Evolutionary conservation across 2,888 invertebrate species (phyloP).

Genomic region (Oligia strigilis): DNA sequence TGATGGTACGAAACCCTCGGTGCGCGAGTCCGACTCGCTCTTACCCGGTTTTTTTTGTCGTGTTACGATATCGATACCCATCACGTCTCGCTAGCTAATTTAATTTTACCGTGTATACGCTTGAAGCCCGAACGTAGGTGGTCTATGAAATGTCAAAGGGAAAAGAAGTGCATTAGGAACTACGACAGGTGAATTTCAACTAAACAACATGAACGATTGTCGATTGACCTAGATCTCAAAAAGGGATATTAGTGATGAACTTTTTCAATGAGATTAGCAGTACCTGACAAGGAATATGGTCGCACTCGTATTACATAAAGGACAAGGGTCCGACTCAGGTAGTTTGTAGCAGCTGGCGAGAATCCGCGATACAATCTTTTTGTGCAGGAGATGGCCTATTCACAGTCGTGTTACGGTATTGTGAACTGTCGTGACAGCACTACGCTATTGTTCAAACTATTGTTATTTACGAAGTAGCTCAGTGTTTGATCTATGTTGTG

Average conservation of each 20-base stretch:
- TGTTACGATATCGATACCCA: too few species aligned
- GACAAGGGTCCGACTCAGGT: background rate
- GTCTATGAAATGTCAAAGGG: background rate
- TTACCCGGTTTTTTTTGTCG: too few species aligned
- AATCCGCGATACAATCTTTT: conserved; percentile 25
- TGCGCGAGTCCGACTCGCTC: too few species aligned
- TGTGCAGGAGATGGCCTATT: conserved; percentile 18
- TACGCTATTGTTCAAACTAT: background rate
- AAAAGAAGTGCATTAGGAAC: conserved; percentile 1
- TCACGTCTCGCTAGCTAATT: too few species aligned
- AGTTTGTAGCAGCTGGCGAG: conserved; percentile 13
- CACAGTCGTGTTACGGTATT: conserved; percentile 3
- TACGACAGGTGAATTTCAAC: conserved; percentile 1
- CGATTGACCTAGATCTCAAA: background rate
- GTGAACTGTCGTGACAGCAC: background rate
- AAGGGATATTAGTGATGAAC: background rate
- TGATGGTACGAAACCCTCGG: too few species aligned
- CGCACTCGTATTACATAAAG: too few species aligned
- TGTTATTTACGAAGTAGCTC: background rate
- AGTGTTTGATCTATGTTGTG: background rate
- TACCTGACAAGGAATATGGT: background rate
- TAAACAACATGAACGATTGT: background rate
- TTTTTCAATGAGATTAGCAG: background rate
- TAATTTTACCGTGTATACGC: background rate
- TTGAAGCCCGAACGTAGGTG: background rate